Conservation (phyloP, 2,888 invertebrate genomes). For the Lasioglossum vierecki region DNA sequence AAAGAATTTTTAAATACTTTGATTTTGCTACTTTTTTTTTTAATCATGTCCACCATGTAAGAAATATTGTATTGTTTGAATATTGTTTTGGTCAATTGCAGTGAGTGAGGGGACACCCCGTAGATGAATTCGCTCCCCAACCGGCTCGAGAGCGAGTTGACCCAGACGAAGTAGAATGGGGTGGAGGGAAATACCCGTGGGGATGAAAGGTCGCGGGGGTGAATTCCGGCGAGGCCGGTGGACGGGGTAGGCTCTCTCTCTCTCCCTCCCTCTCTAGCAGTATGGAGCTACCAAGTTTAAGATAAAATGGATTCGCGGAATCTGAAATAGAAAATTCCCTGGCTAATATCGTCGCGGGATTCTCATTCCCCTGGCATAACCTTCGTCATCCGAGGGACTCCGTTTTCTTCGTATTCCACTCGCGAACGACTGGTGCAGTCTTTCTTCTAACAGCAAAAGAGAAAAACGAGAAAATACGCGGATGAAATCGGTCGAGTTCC, state of each 20-base stretch:
- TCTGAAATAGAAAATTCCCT: constrained; percentile 79
- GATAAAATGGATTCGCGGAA: constrained; percentile 78
- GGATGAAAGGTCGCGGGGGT: constrained; percentile 68
- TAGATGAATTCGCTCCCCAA: constrained; percentile 24
- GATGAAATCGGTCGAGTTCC: constrained; percentile 63
- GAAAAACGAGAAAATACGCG: constrained; percentile 60
- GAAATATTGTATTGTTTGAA: too few species aligned
- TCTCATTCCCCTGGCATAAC: constrained; percentile 69
- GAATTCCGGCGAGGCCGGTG: constrained; percentile 64
- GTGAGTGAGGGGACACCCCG: neutral
- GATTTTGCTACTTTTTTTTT: too few species aligned
- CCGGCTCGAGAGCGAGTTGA: constrained; percentile 20
- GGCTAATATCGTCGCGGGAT: constrained; percentile 71
- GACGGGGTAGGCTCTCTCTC: neutral
- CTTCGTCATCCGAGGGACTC: constrained; percentile 65
- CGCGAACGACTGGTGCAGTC: constrained; percentile 21
- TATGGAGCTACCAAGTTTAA: constrained; percentile 76
- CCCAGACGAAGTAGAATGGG: constrained; percentile 30
- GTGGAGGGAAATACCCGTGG: constrained; percentile 48
- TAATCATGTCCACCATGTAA: too few species aligned
- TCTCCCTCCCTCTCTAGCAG: constrained; percentile 27
- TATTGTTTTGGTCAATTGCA: neutral
- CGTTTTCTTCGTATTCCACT: constrained; percentile 62
- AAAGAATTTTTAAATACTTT: too few species aligned
- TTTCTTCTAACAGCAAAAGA: neutral